Evolutionary conservation across 2,888 invertebrate genomes (phyloP).

Genomic region (Prostheceraeus crozeri): DNA sequence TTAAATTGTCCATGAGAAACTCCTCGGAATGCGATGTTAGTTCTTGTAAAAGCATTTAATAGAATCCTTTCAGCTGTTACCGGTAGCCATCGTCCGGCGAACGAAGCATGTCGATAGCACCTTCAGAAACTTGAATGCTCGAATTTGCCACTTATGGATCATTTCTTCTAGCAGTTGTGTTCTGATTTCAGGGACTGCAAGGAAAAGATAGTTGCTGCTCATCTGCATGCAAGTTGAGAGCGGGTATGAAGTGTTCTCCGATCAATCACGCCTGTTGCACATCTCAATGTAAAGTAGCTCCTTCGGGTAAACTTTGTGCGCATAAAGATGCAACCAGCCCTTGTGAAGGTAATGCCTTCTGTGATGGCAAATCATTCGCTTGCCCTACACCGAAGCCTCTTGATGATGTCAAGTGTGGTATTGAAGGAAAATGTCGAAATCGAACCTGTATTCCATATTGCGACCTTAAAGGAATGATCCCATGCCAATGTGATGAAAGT

Average conservation of each 20-base stretch:
- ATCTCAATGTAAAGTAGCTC: conserved; percentile 2
- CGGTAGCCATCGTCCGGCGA: too few species aligned
- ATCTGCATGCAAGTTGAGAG: conserved; percentile 25
- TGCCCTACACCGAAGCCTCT: conserved; percentile 79
- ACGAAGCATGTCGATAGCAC: too few species aligned
- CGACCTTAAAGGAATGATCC: conserved; percentile 77
- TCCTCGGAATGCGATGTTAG: too few species aligned
- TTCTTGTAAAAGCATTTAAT: too few species aligned
- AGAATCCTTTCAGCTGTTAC: too few species aligned
- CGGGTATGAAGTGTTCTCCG: conserved; percentile 60
- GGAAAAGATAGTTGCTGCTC: conserved; percentile 17
- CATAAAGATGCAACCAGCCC: conserved; percentile 29
- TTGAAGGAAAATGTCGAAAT: conserved; percentile 70
- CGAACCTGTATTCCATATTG: conserved; percentile 92
- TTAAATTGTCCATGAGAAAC: too few species aligned
- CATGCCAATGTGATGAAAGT: conserved; percentile 93
- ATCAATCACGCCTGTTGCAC: conserved; percentile 57
- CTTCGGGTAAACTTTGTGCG: conserved; percentile 19
- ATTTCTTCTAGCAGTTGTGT: too few species aligned
- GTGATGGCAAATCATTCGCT: conserved; percentile 66
- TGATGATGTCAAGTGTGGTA: conserved; percentile 78
- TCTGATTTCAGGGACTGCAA: too few species aligned
- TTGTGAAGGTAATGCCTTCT: conserved; percentile 4
- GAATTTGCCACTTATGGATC: too few species aligned
- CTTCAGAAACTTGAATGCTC: too few species aligned